phyloP scores from a whole-genome alignment of 2,797 vertebrate genomes.

The Aulostomus chinensis region DNA sequence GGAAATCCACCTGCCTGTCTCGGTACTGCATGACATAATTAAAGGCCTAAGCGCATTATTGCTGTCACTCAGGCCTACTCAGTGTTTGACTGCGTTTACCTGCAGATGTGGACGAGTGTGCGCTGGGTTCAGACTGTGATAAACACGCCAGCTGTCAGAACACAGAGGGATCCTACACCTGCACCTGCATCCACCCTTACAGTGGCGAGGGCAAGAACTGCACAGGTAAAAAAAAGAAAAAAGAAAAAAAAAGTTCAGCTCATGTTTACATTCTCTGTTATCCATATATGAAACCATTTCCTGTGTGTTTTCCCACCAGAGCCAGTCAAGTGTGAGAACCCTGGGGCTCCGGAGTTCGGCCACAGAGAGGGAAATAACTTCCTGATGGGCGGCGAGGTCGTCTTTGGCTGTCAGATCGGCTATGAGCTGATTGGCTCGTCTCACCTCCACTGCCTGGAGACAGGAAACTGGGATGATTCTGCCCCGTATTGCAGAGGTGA shows the following conservation, averaged over 20 bases:
- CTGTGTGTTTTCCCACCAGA: conserved; percentile 71
- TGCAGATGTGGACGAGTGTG: conserved; percentile 95
- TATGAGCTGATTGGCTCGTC: conserved; percentile 81
- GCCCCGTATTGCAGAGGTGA: conserved; percentile 89
- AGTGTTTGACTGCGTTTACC: conserved; percentile 6
- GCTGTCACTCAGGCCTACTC: too few relatives aligned
- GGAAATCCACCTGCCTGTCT: conserved; percentile 90
- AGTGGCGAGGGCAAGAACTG: conserved; percentile 94
- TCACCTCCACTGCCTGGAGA: conserved; percentile 83
- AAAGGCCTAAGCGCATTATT: not conserved
- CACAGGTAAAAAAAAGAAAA: conserved; percentile 88
- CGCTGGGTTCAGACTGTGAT: conserved; percentile 92
- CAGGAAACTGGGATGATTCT: conserved; percentile 82
- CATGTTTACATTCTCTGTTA: too few relatives aligned
- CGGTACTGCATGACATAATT: conserved; percentile 74
- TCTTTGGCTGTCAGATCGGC: conserved; percentile 86
- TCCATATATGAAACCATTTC: not conserved
- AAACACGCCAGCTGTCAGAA: conserved; percentile 90
- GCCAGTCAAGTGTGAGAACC: conserved; percentile 88
- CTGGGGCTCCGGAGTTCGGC: conserved; percentile 86
- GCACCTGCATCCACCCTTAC: conserved; percentile 88
- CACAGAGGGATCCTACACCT: conserved; percentile 92
- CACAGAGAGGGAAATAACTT: conserved; percentile 80
- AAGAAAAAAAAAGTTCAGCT: too few relatives aligned
- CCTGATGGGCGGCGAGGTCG: conserved; percentile 84